phyloP scores from a whole-genome alignment of 1,140 invertebrate species.

The Coboldia fuscipes region DNA sequence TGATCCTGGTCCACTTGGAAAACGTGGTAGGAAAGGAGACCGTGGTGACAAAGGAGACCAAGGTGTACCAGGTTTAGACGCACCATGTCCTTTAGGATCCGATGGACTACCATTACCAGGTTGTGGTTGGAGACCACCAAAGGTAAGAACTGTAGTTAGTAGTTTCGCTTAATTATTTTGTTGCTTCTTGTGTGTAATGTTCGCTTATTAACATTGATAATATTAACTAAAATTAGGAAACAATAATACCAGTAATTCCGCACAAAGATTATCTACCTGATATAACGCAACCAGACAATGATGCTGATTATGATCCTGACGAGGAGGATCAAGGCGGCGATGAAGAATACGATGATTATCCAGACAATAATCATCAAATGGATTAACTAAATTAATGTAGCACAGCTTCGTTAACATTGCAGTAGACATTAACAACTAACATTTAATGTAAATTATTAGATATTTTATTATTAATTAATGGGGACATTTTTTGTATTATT shows the following conservation, averaged over 20 bases:
- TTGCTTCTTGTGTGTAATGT: not conserved
- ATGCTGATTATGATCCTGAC: conserved; percentile 18
- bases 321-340: conserved; percentile 14
- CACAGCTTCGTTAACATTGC: too few species aligned
- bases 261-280: conserved; percentile 21
- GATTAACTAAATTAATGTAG: conserved; percentile 11
- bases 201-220: not conserved
- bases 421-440: too few species aligned
- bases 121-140: conserved; percentile 79
- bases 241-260: conserved; percentile 19
- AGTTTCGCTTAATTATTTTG: conserved; percentile 8
- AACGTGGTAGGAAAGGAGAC: conserved; percentile 75
- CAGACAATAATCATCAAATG: conserved; percentile 21
- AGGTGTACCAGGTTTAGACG: conserved; percentile 79
- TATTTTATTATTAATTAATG: too few species aligned
- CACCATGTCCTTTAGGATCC: conserved; percentile 82
- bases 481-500: too few species aligned
- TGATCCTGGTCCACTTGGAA: conserved; percentile 63
- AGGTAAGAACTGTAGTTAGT: conserved; percentile 28
- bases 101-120: conserved; percentile 86
- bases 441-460: too few species aligned
- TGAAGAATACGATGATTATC: conserved; percentile 23
- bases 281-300: conserved; percentile 19
- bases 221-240: conserved; percentile 13
- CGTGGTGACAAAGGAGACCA: conserved; percentile 83